Conservation (phyloP, 2,113 vertebrate species). For the Pachypanchax playfairii region DNA sequence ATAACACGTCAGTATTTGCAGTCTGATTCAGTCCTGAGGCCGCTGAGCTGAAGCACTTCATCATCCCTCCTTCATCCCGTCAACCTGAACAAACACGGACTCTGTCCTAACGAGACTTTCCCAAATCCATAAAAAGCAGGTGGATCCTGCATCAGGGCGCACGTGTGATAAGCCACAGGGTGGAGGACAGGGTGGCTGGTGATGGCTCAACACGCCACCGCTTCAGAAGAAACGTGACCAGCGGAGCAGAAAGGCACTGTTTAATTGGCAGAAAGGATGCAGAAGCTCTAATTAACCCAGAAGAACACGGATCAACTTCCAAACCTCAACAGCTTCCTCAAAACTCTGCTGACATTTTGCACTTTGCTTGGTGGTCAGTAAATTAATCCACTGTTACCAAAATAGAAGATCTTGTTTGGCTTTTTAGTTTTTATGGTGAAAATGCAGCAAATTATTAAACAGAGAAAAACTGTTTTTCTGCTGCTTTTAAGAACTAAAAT, state of each 20-base stretch:
- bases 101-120: conserved; percentile 47
- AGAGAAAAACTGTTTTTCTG: too few relatives aligned
- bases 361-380: conserved; percentile 50
- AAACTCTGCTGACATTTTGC: conserved; percentile 62
- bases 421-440: conserved; percentile 52
- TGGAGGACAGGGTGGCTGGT: conserved; percentile 42
- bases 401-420: conserved; percentile 23
- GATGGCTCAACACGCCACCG: conserved; percentile 56
- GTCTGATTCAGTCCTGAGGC: conserved; percentile 6
- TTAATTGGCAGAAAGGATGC: conserved; percentile 72
- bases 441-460: conserved; percentile 34
- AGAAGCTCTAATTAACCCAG: conserved; percentile 62
- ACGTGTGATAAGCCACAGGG: conserved; percentile 42
- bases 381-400: conserved; percentile 34
- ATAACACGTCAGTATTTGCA: conserved; percentile 6
- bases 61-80: conserved; percentile 24
- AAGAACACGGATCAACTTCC: conserved; percentile 46
- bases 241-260: conserved; percentile 65
- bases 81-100: conserved; percentile 45
- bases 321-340: conserved; percentile 49
- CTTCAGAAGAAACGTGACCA: conserved; percentile 60
- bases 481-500: too few relatives aligned
- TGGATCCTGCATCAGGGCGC: conserved; percentile 25
- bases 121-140: conserved; percentile 36
- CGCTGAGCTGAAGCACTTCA: conserved; percentile 2